Conservation (phyloP, 2,888 invertebrate genomes). For the Thelaira solivaga region DNA sequence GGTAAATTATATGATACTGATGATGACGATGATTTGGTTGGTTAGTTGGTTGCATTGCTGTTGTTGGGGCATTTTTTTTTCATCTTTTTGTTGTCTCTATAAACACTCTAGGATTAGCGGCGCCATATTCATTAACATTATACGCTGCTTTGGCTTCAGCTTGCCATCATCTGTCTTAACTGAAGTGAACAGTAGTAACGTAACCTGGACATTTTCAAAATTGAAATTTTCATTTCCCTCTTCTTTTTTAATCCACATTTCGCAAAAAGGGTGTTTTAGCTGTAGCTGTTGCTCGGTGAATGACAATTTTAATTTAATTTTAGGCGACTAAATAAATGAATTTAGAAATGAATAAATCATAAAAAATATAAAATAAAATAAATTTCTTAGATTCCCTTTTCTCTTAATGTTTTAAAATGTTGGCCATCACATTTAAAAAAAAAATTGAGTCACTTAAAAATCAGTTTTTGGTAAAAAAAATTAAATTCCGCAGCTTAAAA, state of each 20-base stretch:
- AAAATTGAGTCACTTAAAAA: too few species aligned
- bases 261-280: neutral
- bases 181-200: slow-evolving; percentile 40
- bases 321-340: too few species aligned
- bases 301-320: too few species aligned
- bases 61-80: too few species aligned
- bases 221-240: slow-evolving; percentile 32
- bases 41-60: neutral
- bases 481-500: too few species aligned
- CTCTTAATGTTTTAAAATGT: too few species aligned
- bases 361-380: too few species aligned
- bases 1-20: slow-evolving; percentile 14
- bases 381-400: too few species aligned
- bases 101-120: slow-evolving; percentile 56
- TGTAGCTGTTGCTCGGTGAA: too few species aligned
- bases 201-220: slow-evolving; percentile 1
- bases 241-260: neutral
- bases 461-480: too few species aligned
- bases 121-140: slow-evolving; percentile 60
- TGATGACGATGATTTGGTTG: slow-evolving; percentile 10
- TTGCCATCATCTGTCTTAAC: slow-evolving; percentile 30
- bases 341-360: too few species aligned
- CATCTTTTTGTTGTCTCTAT: neutral
- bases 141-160: slow-evolving; percentile 43
- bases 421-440: too few species aligned